Percentiles rank a stretch among this genome's conserved stretches.
phyloP scores from a whole-genome alignment of 2,888 invertebrate species.

The Drosophila mimetica region DNA sequence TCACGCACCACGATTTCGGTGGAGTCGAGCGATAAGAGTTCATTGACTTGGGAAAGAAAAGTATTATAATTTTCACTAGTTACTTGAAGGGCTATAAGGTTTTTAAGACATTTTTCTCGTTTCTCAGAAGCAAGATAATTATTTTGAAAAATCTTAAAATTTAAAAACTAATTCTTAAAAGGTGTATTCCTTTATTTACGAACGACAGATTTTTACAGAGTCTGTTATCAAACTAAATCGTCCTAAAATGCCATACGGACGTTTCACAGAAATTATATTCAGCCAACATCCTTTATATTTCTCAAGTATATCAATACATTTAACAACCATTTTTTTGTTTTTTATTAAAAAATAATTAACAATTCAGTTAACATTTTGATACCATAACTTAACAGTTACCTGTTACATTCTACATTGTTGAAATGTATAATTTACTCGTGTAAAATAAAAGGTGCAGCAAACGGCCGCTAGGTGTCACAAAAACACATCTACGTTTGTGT shows the following conservation, averaged over 20 bases:
- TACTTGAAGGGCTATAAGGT: background rate
- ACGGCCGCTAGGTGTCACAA: background rate
- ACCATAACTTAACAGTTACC: background rate
- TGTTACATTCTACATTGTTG: slow-evolving; percentile 7
- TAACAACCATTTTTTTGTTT: too few species aligned
- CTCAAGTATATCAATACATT: too few species aligned
- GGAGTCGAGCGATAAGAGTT: slow-evolving; percentile 27
- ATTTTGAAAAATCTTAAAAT: too few species aligned
- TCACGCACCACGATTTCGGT: slow-evolving; percentile 7
- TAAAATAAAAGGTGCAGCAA: background rate
- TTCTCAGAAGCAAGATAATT: too few species aligned
- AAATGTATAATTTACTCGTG: background rate
- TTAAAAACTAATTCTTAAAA: background rate
- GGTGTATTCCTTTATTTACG: too few species aligned
- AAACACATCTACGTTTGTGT: background rate
- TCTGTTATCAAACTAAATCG: too few species aligned
- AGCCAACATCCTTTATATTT: too few species aligned
- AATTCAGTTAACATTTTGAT: too few species aligned
- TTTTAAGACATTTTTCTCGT: too few species aligned
- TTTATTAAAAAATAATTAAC: too few species aligned
- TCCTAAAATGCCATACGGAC: too few species aligned
- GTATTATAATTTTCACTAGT: background rate
- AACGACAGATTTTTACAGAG: background rate
- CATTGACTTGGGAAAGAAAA: slow-evolving; percentile 5
- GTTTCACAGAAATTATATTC: too few species aligned